Evolutionary conservation across 2,888 invertebrate genomes (phyloP).

Genomic region (Gnatocerus cornutus): DNA sequence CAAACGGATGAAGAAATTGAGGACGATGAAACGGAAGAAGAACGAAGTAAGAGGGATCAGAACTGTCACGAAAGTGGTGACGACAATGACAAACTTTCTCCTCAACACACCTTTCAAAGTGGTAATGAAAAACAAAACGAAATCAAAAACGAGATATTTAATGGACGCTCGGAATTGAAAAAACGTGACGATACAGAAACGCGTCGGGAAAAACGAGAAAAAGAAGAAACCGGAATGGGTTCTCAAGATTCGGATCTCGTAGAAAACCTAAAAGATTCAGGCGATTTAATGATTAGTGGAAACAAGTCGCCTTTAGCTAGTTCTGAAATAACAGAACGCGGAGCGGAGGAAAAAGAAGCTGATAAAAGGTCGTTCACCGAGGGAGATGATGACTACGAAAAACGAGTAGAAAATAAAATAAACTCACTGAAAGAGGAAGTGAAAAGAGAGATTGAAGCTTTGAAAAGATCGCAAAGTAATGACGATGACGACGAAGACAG

Average conservation of each 20-base stretch:
- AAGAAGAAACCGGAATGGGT: conserved; percentile 10
- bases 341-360: conserved; percentile 4
- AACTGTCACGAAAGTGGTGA: background rate
- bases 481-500: conserved; percentile 39
- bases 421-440: conserved; percentile 62
- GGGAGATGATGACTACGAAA: conserved; percentile 53
- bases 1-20: conserved; percentile 7
- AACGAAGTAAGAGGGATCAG: conserved; percentile 29
- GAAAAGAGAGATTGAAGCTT: conserved; percentile 58
- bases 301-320: conserved; percentile 40
- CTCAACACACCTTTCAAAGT: conserved; percentile 2
- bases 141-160: conserved; percentile 11
- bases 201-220: conserved; percentile 16
- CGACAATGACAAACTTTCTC: background rate
- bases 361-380: conserved; percentile 6
- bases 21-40: conserved; percentile 14
- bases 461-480: conserved; percentile 43
- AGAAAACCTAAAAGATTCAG: conserved; percentile 38
- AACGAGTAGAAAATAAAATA: conserved; percentile 60
- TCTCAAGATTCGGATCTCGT: conserved; percentile 22
- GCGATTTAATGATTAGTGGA: conserved; percentile 30
- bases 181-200: conserved; percentile 13
- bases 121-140: conserved; percentile 9
- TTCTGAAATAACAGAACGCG: conserved; percentile 8
- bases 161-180: background rate